Base-by-base conservation (phyloP, 1,140 invertebrate species). In the Onthophagus taurus region DNA sequence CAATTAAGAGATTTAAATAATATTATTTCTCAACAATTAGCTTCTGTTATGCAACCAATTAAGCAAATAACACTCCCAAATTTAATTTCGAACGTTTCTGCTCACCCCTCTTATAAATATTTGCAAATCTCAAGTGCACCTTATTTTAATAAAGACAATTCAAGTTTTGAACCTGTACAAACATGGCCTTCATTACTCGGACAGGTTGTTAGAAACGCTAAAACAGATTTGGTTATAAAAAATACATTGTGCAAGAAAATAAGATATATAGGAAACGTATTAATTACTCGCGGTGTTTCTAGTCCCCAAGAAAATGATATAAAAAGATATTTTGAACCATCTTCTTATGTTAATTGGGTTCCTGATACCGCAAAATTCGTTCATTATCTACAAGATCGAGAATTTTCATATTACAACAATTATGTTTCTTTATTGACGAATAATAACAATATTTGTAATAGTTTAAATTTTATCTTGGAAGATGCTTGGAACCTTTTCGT, bases 401-500 rank as follows among this genome's bases (percentile, higher is more conserved):
- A 45, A 31, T 55, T 72, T 29, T 47, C 66, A 26, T 58, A 63
- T 42, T 54, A 63, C 31, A 60, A 73, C 2, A 72, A 71, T 49
- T 72, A 65, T 50, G 37, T 67, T 14, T 56, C 66, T 0, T 46
- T 73, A 13, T 44, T 69, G 11, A 61, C 64, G 0, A 75, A 74
- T 54, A 71, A 67, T 59, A 68, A 64, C 3, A 47, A 51, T 30
- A 59, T 69, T 35, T 49, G 60, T 47, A 35, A 53, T 16, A 42
- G 58, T 2, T 47, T 75, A 3, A 62, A 74, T 37, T 8, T 14
- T 3, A 57, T 70, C 20, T 49, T 72, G 19, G 52, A 58, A 3
- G 69, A 70, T 47, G 67, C 71, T 7, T 72, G 69, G 71, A 66
- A 55, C 35, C 57, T 64, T 29, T 75, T 70, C 44, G 54, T 55